Conservation (phyloP, 2,113 vertebrate genomes). For the Xyrauchen texanus region DNA sequence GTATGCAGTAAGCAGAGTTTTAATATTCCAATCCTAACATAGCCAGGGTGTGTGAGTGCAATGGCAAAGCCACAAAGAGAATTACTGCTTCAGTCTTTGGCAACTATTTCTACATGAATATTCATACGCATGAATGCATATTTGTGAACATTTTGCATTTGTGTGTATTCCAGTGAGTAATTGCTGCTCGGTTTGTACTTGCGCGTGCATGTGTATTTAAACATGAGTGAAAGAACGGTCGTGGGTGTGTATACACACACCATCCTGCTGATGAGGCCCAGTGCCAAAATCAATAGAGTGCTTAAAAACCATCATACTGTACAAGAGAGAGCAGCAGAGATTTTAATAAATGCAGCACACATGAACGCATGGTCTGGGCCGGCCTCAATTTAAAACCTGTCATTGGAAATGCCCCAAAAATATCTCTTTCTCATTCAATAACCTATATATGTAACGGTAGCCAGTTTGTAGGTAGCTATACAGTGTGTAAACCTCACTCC, state of each 20-base stretch:
- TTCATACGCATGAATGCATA: slow-evolving; percentile 28
- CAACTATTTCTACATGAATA: slow-evolving; percentile 43
- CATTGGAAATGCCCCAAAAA: slow-evolving; percentile 14
- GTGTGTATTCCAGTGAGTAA: slow-evolving; percentile 53
- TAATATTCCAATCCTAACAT: no score
- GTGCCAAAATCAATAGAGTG: slow-evolving; percentile 73
- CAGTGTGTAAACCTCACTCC: no score
- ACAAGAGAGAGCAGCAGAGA: slow-evolving; percentile 61
- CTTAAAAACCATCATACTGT: slow-evolving; percentile 66
- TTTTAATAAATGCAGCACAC: slow-evolving; percentile 61
- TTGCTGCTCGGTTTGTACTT: slow-evolving; percentile 48
- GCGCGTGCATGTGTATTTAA: slow-evolving; percentile 46
- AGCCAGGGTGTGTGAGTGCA: no score
- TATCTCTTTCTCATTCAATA: no score
- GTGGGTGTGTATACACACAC: slow-evolving; percentile 30
- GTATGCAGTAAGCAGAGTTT: background rate
- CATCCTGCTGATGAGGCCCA: slow-evolving; percentile 56
- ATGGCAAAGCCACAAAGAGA: background rate
- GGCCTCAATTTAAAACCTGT: slow-evolving; percentile 49
- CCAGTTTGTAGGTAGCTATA: no score
- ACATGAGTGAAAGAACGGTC: background rate
- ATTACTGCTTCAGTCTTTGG: background rate
- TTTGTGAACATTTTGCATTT: slow-evolving; percentile 40
- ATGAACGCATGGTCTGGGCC: slow-evolving; percentile 49
- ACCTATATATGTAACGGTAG: no score